A percentile compares a stretch with the other conserved stretches of the same genome.
Evolutionary conservation across 2,113 vertebrate species (phyloP).

Genomic region (Gila orcuttii): DNA sequence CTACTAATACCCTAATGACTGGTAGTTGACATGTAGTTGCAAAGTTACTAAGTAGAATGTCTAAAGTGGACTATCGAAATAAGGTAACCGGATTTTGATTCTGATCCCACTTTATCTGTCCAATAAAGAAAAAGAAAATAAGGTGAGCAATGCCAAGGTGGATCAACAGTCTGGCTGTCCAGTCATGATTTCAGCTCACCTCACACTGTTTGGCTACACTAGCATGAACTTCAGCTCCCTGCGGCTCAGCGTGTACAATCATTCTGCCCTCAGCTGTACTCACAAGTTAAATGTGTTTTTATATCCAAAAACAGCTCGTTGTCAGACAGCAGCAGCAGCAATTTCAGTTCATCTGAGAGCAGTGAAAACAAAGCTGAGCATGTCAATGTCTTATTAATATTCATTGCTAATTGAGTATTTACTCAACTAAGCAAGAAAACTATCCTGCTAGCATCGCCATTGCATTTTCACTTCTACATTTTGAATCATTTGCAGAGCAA

Average conservation of each 20-base stretch:
- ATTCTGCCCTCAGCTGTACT: not conserved
- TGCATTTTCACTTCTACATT: not conserved
- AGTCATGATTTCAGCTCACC: not conserved
- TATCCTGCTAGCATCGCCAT: not conserved
- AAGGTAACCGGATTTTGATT: not conserved
- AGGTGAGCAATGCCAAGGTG: no score
- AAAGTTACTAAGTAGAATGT: no score
- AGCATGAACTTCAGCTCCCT: not conserved
- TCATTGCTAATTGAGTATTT: slow-evolving; percentile 25
- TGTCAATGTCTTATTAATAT: slow-evolving; percentile 28
- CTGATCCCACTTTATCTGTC: no score
- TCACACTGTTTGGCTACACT: not conserved
- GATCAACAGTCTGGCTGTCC: not conserved
- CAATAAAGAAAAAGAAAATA: not conserved
- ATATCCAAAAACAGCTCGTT: slow-evolving; percentile 15
- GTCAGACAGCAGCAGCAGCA: not conserved
- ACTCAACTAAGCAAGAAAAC: not conserved
- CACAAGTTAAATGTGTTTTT: slow-evolving; percentile 1
- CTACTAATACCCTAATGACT: no score
- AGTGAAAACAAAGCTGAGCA: not conserved
- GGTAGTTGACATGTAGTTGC: no score
- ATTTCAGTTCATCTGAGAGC: slow-evolving; percentile 23
- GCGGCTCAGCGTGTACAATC: not conserved
- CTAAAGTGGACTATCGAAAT: no score
- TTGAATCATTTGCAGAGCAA: not conserved